Conservation (phyloP, 2,797 vertebrate species). For the Graptemys geographica region DNA sequence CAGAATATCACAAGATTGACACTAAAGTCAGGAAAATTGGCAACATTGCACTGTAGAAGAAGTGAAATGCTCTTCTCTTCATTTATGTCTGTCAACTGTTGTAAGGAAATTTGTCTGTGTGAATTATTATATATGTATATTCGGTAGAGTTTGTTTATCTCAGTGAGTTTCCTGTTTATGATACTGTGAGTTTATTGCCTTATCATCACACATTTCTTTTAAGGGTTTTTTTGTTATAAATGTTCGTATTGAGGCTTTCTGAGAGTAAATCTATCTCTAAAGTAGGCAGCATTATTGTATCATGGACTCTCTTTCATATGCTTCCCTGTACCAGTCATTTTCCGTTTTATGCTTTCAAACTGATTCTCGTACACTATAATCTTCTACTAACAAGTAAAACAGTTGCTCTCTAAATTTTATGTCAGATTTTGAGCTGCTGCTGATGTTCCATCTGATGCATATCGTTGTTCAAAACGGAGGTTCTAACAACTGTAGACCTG, state of each 20-base stretch:
- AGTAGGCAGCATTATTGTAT: background rate
- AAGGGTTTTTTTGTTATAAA: constrained; percentile 39
- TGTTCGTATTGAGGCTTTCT: constrained; percentile 3
- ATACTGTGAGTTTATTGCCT: constrained; percentile 37
- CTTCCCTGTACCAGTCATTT: background rate
- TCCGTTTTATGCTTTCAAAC: background rate
- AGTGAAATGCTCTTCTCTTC: constrained; percentile 45
- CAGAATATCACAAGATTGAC: constrained; percentile 70
- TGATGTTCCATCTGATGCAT: constrained; percentile 8
- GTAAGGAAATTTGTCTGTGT: constrained; percentile 53
- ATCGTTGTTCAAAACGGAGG: background rate
- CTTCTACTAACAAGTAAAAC: background rate
- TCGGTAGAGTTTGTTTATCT: constrained; percentile 54
- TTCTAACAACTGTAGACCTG: constrained; percentile 11
- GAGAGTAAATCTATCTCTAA: background rate
- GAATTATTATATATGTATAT: constrained; percentile 58
- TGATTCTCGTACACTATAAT: background rate
- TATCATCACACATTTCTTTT: constrained; percentile 20
- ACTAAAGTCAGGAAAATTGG: constrained; percentile 72
- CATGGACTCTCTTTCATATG: background rate
- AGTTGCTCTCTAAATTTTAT: background rate
- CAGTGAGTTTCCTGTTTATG: constrained; percentile 35
- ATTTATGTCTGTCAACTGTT: constrained; percentile 65
- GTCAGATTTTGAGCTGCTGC: background rate
- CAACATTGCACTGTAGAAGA: constrained; percentile 73